These are phyloP conservation scores for Chaitophorus viminalis DNA, from an alignment of 2,888 invertebrate genomes.

Conservation along the genomic window DNA sequence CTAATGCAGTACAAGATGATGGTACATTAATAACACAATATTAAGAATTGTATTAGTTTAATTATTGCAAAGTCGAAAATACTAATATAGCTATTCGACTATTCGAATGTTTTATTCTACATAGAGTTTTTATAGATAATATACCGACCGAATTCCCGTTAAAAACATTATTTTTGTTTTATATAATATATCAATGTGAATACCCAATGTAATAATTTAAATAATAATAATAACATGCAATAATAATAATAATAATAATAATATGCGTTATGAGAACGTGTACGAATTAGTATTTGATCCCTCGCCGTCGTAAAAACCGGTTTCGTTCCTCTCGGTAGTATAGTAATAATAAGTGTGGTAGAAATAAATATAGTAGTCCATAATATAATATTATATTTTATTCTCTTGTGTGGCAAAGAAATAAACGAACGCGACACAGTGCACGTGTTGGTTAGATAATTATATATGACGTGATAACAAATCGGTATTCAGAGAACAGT, in stretches of 20 bases:
- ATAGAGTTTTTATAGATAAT: no score
- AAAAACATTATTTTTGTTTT: no score
- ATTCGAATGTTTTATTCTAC: no score
- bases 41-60: background rate
- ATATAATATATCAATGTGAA: no score
- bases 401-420: background rate
- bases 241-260: no score
- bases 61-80: no score
- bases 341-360: background rate
- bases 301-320: background rate
- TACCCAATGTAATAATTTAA: no score
- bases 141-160: no score
- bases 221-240: background rate
- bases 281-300: background rate
- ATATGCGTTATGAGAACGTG: background rate
- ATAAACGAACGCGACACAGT: conserved; percentile 29
- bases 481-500: background rate
- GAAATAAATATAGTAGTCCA: background rate
- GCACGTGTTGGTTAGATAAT: background rate
- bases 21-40: no score
- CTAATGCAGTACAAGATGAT: background rate
- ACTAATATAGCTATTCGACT: no score
- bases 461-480: conserved; percentile 21
- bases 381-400: no score
- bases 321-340: background rate